Base-by-base conservation (phyloP, 2,888 invertebrate species). In the Drosophila tanythrix region DNA sequence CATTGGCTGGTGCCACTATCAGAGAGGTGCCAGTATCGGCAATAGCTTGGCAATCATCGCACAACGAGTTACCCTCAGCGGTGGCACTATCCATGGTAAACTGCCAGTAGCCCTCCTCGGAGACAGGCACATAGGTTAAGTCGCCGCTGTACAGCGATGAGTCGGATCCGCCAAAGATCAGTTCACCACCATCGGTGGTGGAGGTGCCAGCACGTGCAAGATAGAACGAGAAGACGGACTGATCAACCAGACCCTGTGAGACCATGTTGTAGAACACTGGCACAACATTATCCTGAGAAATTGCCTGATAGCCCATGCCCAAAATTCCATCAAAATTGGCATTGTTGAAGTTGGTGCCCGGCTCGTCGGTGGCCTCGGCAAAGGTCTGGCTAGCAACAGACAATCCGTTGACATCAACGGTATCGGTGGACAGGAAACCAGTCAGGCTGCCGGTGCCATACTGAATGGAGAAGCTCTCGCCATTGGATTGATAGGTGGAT, bases 281-380 rank as follows among this genome's bases (percentile, higher is more conserved):
- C 38, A 94, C 93, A 53, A 99, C 98, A 71, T 96, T 95, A 93
- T 98, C 97, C 74, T 98, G 97, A 0, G 98, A 95, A 91, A 99
- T 98, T 38, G 95, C 94, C 81, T 94, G 94, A 93, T 97, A 99
- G 2, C 95, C 98, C 96, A 99, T 95, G 76, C 99, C 99, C 71
- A 99, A 95, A 91, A 99, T 99, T 78, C 99, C 98, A 93, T 99
- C 99, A 94, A 99, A 99, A 94, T 98, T 97, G 79, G 98, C 99
- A 58, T 98, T 97, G 46, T 98, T 97, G 94, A 99, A 99, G 36
- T 97, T 96, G 46, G 96, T 93, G 68, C 99, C 98, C 4, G 99
- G 98, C 94, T 99, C 98, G 83, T 95, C 95, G 80, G 97, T 93
- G 15, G 99, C 99, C 94, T 99, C 99, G 11, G 98, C 99, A 94